Evolutionary conservation across 2,113 vertebrate genomes (phyloP), one percentile per base, ranked within the genome.

Genomic region (Anas platyrhynchos): DNA sequence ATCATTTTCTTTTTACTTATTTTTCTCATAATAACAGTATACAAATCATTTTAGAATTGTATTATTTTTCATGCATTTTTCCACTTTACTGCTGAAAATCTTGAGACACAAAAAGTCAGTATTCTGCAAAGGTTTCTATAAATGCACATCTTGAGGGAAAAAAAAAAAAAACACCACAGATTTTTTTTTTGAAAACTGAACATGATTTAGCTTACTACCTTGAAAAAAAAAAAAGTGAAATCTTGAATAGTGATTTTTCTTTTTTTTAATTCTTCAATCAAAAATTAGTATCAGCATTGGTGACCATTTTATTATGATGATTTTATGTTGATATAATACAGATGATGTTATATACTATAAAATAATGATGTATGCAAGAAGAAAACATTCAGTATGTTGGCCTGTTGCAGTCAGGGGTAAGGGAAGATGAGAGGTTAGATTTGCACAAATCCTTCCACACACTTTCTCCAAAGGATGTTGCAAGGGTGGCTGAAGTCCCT

Each of bases 1-100:
- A 54, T 90, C 95, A 95, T 94, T 97, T 95, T 95, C 41, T 93
- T 96, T 86, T 87, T 83, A 83, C 12, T 86, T 58, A 43, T 87
- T 94, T 88, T 94, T 92, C 16, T 96, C 88, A 18, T 25, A 44
- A 52, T 13, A 90, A 75, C 15, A 65, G 43, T 52, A 95, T 91
- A 81, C 95, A 84, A 95, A 85, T 43, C 73, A 76, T 94, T 91
- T 91, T 61, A 96, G 77, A 95, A 96, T 73, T 54, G 18, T 26
- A 36, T 3, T 8, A 4, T n/a, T 71, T 80, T 48, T 77, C 26
- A 54, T 34, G 59, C 12, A 48, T 48, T 58, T 36, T n/a, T 76
- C 54, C 7, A 8, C 11, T 68, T 76, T 62, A 56, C 21, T 11
- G 26, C 23, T 61, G 34, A 43, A 93, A 74, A 3, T 12, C 17